Evolutionary conservation across 2,888 invertebrate species (phyloP), one percentile per base, ranked within the genome.

Genomic region (Idaea straminata): DNA sequence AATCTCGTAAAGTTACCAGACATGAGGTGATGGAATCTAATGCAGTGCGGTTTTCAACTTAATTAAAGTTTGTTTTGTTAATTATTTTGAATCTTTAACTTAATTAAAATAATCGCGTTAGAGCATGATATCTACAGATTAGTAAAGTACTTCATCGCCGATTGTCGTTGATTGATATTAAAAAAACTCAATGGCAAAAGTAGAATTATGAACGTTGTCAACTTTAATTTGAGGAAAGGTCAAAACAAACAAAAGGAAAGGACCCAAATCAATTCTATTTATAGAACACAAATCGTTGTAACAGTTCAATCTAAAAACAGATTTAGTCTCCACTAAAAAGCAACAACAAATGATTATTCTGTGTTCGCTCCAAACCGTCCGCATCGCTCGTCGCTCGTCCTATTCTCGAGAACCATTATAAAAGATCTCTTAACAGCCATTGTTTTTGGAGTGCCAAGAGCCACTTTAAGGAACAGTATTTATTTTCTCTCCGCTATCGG

Each of bases 381-480:
- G 66, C 67, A 66, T 47, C 67, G 57, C 75, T 61, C 38, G 47
- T 47, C 62, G 59, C 35, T 59, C 62, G 62, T 69, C 66, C 60
- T 16, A 34, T 63, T 57, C 74, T 71, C 70, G 62, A 71, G 64
- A 70, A 69, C 77, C 82, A 77, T 78, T 78, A 80, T 74, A 67
- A 75, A 72, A 67, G 70, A 74, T 74, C 76, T 77, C 77, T 75
- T 71, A 74, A 72, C 74, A 72, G 73, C 74, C 76, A 75, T 78
- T 81, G 77, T 82, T 81, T 80, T 75, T 72, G 70, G 70, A 77
- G 73, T 74, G 79, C 78, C 78, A 75, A 73, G 75, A 80, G 78
- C 76, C 81, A 81, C 81, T 83, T 83, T 78, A 78, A 72, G 78
- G 77, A 80, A 78, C 78, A 79, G 78, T 86, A 83, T 87, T 87